Evolutionary conservation across 1,140 invertebrate species (phyloP), one percentile per base, ranked within the genome.

Genomic region (Trichonephila clavata): DNA sequence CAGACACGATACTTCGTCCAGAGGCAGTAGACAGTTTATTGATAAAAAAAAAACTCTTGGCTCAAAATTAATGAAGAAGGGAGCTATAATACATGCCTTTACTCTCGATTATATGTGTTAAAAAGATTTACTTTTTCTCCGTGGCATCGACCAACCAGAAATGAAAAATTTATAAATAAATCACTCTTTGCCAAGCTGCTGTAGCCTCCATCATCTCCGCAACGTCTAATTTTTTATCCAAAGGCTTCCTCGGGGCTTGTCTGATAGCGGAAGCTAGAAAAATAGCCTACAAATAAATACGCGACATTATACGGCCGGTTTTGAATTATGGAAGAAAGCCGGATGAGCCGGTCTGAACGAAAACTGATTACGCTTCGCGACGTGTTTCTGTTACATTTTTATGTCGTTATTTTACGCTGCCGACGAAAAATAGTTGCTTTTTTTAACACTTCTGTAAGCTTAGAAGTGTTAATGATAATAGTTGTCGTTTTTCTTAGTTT

Each of bases 231-330:
- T 77, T 39, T n/a, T 39, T 60, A 24, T 16, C 39, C 6, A 20
- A n/a, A 57, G 3, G 57, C 50, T 84, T 84, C 50, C 24, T 57
- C 21, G n/a, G 16, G n/a, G 24, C 39, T 50, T 7, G 21, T 59
- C 39, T 7, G 57, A 21, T n/a, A 24, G n/a, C 83, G 43, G 57
- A 59, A 84, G 43, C 43, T 21, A 50, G 43, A 84, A 60, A 84
- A 84, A 87, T 87, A 60, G 86, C 20, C 86, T 61, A 63, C 59
- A 63, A 87, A 87, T 87, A 87, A 61, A 63, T 63, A 87, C 86
- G 86, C 27, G 57, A 87, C 61, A 87, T 87, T 87, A 87, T 27
- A 86, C n/a, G 50, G 50, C 32, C 60, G 50, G 50, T 63, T 63
- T 61, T 87, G 86, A 87, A 87, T 63, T 87, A 87, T 87, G 86